Base-by-base conservation (phyloP, 2,888 invertebrate species). In the Cantharis lateralis region DNA sequence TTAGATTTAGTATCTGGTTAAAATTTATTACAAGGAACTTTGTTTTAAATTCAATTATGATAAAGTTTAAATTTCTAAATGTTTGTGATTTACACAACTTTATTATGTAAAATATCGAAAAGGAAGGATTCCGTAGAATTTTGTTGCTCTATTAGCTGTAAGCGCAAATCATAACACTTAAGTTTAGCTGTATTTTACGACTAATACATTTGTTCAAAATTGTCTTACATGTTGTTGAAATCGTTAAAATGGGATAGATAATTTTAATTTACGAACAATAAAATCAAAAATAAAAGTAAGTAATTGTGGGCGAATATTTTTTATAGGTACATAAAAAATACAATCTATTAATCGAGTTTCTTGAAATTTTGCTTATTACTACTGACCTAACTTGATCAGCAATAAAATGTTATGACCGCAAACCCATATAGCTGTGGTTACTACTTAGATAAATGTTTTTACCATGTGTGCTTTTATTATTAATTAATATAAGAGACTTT, bases 341-440 rank as follows among this genome's bases (percentile, higher is more conserved):
- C 72, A 72, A 66, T 32, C 72, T 72, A 66, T 72, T 72, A 72
- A 72, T 72, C 66, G 72, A 72, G 72, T 72, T 72, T 66, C 66
- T 66, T 15, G 10, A 32, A 66, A 66, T n/a, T 72, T 63, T 64
- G 66, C 32, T 32, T 66, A 32, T 72, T 66, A 48, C 66, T 72
- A 66, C 66, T 72, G 66, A 72, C 72, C 66, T 72, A 66, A 66
- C 20, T 32, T 72, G 48, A 72, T 66, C 72, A 18, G 61, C 72
- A 24, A 72, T 72, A 72, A 72, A 72, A 66, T 32, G 71, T 71
- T 71, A 71, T 66, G 72, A 24, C 72, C 66, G n/a, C 48, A 72
- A 66, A 13, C 48, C 48, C n/a, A n/a, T 4, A n/a, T 48, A 48
- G 48, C 7, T n/a, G n/a, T 48, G n/a, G 48, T 48, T 48, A 2